These are phyloP conservation scores for Cheilosia variabilis DNA, from an alignment of 2,888 invertebrate species.

Conservation along the genomic window DNA sequence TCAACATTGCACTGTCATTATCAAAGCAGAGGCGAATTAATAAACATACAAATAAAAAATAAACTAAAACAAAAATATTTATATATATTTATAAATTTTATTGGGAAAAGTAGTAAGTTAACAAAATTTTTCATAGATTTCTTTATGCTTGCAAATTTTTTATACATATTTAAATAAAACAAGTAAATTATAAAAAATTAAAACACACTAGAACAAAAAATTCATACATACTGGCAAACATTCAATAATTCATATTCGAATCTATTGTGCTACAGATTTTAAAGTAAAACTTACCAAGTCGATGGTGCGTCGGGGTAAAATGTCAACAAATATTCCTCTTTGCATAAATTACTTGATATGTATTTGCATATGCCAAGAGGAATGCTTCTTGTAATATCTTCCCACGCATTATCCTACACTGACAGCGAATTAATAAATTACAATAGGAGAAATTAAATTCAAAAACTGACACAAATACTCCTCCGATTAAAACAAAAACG, in stretches of 20 bases:
- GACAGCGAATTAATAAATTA: constrained; percentile 33
- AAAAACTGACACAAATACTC: constrained; percentile 23
- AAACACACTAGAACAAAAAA: constrained; percentile 16
- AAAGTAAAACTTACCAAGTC: constrained; percentile 23
- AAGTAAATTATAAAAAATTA: constrained; percentile 5
- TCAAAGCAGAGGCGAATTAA: constrained; percentile 26
- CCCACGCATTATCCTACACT: not conserved
- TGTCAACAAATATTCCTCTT: constrained; percentile 33
- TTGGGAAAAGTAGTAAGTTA: constrained; percentile 75
- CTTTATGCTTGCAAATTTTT: constrained; percentile 74
- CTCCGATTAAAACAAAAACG: constrained; percentile 8
- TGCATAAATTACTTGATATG: not conserved
- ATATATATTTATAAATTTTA: constrained; percentile 69
- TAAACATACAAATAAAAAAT: constrained; percentile 20
- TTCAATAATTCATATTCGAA: constrained; percentile 36
- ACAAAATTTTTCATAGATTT: constrained; percentile 73
- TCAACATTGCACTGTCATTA: constrained; percentile 30
- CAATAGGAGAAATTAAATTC: constrained; percentile 6
- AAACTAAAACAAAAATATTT: constrained; percentile 31
- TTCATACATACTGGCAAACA: constrained; percentile 31
- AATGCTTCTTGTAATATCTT: not conserved
- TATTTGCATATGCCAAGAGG: not conserved
- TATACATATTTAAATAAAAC: constrained; percentile 65
- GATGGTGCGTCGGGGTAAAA: constrained; percentile 17
- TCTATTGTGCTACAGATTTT: constrained; percentile 31